A percentile compares a stretch with the other conserved stretches of the same genome.
phyloP scores from a whole-genome alignment of 1,140 invertebrate species.

The Gerris buenoi region DNA sequence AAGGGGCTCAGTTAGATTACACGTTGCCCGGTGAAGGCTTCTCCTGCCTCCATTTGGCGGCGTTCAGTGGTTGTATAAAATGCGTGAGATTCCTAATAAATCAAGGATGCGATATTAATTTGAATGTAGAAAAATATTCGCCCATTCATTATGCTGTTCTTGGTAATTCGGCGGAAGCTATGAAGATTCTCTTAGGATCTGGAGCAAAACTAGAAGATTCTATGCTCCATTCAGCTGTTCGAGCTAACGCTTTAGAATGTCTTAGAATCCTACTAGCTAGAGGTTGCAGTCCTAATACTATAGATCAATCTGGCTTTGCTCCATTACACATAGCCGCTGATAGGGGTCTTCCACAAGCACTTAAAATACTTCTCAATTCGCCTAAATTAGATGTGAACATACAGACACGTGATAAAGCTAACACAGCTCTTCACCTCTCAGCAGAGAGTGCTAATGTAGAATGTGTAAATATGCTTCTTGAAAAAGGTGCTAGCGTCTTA shows the following conservation, averaged over 20 bases:
- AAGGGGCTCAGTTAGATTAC: slow-evolving; percentile 50
- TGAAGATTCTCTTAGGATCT: slow-evolving; percentile 48
- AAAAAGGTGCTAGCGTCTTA: slow-evolving; percentile 51
- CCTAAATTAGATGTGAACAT: slow-evolving; percentile 20
- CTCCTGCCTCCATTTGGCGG: slow-evolving; percentile 53
- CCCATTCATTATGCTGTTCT: slow-evolving; percentile 68
- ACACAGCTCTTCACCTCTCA: slow-evolving; percentile 63
- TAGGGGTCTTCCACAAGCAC: slow-evolving; percentile 46
- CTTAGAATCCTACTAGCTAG: slow-evolving; percentile 51
- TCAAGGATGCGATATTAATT: slow-evolving; percentile 48
- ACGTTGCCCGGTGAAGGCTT: slow-evolving; percentile 48
- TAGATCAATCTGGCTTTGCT: slow-evolving; percentile 52
- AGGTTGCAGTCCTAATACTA: slow-evolving; percentile 48
- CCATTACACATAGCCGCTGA: slow-evolving; percentile 62
- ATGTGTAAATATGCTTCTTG: slow-evolving; percentile 50
- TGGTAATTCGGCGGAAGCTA: slow-evolving; percentile 54
- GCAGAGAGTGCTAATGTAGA: slow-evolving; percentile 52
- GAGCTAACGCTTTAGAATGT: slow-evolving; percentile 55
- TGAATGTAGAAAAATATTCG: slow-evolving; percentile 35
- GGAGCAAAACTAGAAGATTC: slow-evolving; percentile 50
- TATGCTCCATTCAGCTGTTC: slow-evolving; percentile 58
- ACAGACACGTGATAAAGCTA: slow-evolving; percentile 16
- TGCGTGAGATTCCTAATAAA: slow-evolving; percentile 50
- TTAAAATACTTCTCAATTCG: slow-evolving; percentile 32
- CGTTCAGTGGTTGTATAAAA: slow-evolving; percentile 56